Percentiles rank a stretch among this genome's conserved stretches.
These are phyloP conservation scores for Antheraea assamensis DNA, from an alignment of 2,888 invertebrate species.

Conservation along the genomic window DNA sequence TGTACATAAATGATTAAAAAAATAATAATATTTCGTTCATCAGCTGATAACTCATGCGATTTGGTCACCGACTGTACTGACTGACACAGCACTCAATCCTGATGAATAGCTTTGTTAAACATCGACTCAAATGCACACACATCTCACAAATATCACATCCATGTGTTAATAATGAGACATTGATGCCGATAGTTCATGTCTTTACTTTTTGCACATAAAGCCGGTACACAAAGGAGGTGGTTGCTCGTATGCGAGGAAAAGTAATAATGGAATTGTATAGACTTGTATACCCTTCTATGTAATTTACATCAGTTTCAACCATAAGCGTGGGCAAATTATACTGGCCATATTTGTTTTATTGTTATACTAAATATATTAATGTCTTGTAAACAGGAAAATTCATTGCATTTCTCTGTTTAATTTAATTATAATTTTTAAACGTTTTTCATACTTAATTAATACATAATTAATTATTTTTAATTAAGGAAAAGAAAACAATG, in stretches of 20 bases:
- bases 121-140: conserved; percentile 37
- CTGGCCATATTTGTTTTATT: background rate
- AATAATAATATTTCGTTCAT: conserved; percentile 26
- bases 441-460: no score
- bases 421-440: background rate
- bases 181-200: conserved; percentile 40
- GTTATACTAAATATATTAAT: background rate
- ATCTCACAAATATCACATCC: conserved; percentile 48
- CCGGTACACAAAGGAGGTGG: conserved; percentile 36
- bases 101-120: conserved; percentile 72
- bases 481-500: background rate
- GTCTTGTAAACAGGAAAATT: background rate
- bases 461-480: background rate
- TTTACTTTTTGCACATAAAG: conserved; percentile 45
- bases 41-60: conserved; percentile 36
- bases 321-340: background rate
- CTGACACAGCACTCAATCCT: conserved; percentile 56
- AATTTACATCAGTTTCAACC: background rate
- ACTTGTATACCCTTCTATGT: conserved; percentile 17
- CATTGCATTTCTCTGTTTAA: background rate
- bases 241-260: conserved; percentile 21
- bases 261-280: conserved; percentile 19
- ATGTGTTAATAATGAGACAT: conserved; percentile 53
- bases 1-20: background rate
- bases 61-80: conserved; percentile 36